Conservation (phyloP, 2,888 invertebrate genomes). For the Drosophila vallismaia region DNA sequence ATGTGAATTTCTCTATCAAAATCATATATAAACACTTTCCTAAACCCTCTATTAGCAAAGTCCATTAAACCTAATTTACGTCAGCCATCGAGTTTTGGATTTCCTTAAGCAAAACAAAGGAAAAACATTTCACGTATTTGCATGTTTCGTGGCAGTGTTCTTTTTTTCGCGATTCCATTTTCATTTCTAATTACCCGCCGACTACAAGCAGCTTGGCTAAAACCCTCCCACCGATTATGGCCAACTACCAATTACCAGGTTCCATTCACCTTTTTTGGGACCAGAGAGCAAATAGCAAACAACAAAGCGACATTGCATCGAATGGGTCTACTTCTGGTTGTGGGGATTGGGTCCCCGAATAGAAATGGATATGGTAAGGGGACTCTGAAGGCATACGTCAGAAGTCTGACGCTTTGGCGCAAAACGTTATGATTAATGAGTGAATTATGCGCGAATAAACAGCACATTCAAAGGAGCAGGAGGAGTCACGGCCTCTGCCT, state of each 20-base stretch:
- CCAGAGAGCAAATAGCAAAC: constrained; percentile 34
- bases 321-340: constrained; percentile 14
- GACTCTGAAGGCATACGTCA: constrained; percentile 51
- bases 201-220: constrained; percentile 19
- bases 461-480: constrained; percentile 68
- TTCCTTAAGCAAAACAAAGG: constrained; percentile 14
- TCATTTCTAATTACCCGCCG: constrained; percentile 32
- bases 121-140: constrained; percentile 23
- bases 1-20: not conserved
- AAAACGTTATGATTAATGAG: constrained; percentile 79
- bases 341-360: constrained; percentile 13
- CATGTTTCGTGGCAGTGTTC: constrained; percentile 13
- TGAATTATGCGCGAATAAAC: constrained; percentile 81
- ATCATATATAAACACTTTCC: not conserved
- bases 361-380: constrained; percentile 11
- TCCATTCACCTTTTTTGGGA: constrained; percentile 54
- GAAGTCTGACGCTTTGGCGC: constrained; percentile 66
- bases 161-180: constrained; percentile 12
- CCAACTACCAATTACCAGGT: constrained; percentile 45
- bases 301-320: constrained; percentile 45
- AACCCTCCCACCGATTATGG: constrained; percentile 43
- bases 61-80: constrained; percentile 22
- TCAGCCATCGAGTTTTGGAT: constrained; percentile 4
- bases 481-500: constrained; percentile 46
- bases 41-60: not conserved